A percentile compares a stretch with the other conserved stretches of the same genome.
phyloP scores from a whole-genome alignment of 64 coral and sea anemone genomes.

The Platygyra sinensis region DNA sequence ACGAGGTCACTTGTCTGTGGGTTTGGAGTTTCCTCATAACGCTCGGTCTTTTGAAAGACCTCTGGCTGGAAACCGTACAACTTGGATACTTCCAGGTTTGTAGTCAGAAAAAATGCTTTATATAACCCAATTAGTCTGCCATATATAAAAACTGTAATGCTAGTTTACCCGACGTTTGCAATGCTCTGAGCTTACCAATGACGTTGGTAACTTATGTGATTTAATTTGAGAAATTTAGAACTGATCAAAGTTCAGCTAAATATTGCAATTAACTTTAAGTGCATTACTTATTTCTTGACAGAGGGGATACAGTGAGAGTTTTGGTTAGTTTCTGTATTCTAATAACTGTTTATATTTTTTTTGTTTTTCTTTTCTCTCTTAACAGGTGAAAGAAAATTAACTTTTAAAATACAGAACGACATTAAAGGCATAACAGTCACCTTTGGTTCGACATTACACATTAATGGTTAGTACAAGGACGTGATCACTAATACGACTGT shows the following conservation, averaged over 20 bases:
- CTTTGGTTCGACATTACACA: background rate
- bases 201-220: too few relatives aligned
- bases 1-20: slow-evolving; percentile 3
- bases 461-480: background rate
- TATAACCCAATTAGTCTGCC: too few relatives aligned
- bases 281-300: background rate
- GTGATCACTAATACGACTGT: background rate
- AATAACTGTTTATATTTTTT: background rate
- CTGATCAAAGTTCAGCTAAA: background rate
- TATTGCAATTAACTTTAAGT: background rate
- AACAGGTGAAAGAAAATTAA: slow-evolving; percentile 4
- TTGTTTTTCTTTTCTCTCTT: background rate
- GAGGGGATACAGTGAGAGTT: too few relatives aligned
- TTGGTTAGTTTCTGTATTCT: too few relatives aligned
- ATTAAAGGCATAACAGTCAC: background rate
- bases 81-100: slow-evolving; percentile 7
- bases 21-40: background rate
- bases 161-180: too few relatives aligned
- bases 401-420: background rate
- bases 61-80: background rate
- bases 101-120: too few relatives aligned
- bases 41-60: background rate
- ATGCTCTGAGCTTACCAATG: too few relatives aligned
- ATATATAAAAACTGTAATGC: too few relatives aligned
- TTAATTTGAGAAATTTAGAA: background rate